Evolutionary conservation across 1,140 invertebrate species (phyloP).

Genomic region (Pseudachorutes palmiensis): DNA sequence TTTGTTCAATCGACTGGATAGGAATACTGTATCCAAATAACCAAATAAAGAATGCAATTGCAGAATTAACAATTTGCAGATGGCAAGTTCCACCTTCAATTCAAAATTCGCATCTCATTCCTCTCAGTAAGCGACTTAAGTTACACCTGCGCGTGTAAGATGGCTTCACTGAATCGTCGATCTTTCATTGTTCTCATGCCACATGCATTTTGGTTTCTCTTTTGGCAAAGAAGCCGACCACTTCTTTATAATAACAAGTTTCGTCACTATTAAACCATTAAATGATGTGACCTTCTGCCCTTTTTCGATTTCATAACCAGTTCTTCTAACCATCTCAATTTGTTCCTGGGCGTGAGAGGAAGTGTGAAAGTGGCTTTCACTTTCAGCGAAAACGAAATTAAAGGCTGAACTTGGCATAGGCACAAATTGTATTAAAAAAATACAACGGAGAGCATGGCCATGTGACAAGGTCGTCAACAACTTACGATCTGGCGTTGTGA

Average conservation of each 20-base stretch:
- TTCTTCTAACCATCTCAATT: neutral
- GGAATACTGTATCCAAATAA: neutral
- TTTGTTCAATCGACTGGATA: conserved; percentile 24
- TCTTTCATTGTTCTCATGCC: too few species aligned
- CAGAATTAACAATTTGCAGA: neutral
- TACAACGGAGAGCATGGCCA: neutral
- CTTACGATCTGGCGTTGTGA: conserved; percentile 35
- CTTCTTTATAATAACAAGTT: neutral
- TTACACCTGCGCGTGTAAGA: too few species aligned
- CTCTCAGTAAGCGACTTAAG: too few species aligned
- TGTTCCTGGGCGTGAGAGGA: neutral
- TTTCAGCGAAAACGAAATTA: neutral
- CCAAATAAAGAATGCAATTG: too few species aligned
- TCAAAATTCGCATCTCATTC: too few species aligned
- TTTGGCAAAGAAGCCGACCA: neutral
- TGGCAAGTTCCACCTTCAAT: too few species aligned
- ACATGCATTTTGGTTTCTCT: too few species aligned
- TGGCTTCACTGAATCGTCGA: too few species aligned
- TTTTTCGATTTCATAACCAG: conserved; percentile 3
- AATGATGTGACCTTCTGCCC: neutral
- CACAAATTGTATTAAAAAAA: neutral
- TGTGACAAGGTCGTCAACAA: neutral
- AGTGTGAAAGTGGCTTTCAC: conserved; percentile 10
- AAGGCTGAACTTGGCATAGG: neutral
- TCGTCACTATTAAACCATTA: neutral